These are phyloP conservation scores for Paedocypris sp. DNA, from an alignment of 2,113 vertebrate genomes.

Conservation along the genomic window DNA sequence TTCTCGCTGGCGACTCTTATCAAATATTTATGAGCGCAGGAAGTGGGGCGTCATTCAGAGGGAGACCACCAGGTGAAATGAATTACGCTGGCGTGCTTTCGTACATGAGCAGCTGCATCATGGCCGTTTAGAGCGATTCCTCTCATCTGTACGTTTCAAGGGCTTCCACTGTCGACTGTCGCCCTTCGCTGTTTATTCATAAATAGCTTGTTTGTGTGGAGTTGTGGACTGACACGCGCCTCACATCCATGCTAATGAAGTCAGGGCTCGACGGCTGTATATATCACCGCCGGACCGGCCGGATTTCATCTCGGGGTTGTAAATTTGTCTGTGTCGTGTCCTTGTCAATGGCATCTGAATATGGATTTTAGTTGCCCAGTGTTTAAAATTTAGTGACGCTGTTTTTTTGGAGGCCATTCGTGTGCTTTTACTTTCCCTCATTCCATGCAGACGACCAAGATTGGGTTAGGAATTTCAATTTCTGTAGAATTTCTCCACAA, in stretches of 20 bases:
- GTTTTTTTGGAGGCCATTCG: too few relatives aligned
- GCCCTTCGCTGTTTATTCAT: slow-evolving; percentile 29
- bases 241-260: not conserved
- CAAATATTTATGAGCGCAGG: slow-evolving; percentile 46
- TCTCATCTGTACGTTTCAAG: slow-evolving; percentile 18
- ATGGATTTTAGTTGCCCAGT: too few relatives aligned
- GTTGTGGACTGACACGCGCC: not conserved
- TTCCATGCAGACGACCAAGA: too few relatives aligned
- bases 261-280: not conserved
- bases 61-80: slow-evolving; percentile 44
- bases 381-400: too few relatives aligned
- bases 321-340: too few relatives aligned
- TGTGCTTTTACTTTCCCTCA: too few relatives aligned
- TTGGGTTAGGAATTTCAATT: too few relatives aligned
- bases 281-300: not conserved
- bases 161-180: slow-evolving; percentile 6
- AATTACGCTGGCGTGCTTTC: slow-evolving; percentile 44
- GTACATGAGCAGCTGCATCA: slow-evolving; percentile 39
- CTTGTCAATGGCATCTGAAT: too few relatives aligned
- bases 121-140: slow-evolving; percentile 28
- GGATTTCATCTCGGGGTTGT: not conserved
- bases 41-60: slow-evolving; percentile 24
- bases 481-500: too few relatives aligned
- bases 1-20: slow-evolving; percentile 41
- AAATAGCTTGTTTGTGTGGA: not conserved